phyloP scores from a whole-genome alignment of 2,797 vertebrate genomes.

The Gambelia wislizenii region DNA sequence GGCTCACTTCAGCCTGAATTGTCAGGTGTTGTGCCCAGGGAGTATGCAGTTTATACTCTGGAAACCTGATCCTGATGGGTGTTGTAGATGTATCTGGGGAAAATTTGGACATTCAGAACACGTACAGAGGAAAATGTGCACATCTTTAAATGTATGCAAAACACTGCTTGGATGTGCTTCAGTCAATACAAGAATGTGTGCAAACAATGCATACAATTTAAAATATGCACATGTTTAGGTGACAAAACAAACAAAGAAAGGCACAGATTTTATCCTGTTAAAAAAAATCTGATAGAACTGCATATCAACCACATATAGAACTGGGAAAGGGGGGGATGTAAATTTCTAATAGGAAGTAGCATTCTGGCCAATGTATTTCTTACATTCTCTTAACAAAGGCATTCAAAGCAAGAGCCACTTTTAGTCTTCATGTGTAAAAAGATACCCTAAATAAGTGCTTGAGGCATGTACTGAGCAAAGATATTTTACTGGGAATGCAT shows the following conservation, averaged over 20 bases:
- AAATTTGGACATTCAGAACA: not conserved
- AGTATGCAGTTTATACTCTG: not conserved
- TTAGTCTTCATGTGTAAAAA: not conserved
- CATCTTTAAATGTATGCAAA: not conserved
- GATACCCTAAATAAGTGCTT: not conserved
- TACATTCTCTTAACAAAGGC: not conserved
- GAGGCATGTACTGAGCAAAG: not conserved
- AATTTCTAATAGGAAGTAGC: not conserved
- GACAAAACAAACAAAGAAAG: too few species aligned
- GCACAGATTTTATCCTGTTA: too few species aligned
- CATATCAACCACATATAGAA: too few species aligned
- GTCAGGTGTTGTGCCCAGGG: not conserved
- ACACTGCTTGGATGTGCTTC: not conserved
- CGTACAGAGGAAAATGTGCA: not conserved
- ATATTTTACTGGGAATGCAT: not conserved
- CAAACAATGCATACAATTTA: not conserved
- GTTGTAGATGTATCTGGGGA: too few species aligned
- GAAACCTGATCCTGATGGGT: not conserved
- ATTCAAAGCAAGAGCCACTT: not conserved
- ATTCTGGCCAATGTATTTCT: not conserved
- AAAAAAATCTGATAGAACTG: too few species aligned
- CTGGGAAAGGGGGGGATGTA: too few species aligned
- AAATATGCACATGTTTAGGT: too few species aligned
- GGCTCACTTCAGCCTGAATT: too few species aligned
- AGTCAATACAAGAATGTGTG: not conserved